Conservation (phyloP, 2,113 vertebrate species). For the Crypturellus undulatus region DNA sequence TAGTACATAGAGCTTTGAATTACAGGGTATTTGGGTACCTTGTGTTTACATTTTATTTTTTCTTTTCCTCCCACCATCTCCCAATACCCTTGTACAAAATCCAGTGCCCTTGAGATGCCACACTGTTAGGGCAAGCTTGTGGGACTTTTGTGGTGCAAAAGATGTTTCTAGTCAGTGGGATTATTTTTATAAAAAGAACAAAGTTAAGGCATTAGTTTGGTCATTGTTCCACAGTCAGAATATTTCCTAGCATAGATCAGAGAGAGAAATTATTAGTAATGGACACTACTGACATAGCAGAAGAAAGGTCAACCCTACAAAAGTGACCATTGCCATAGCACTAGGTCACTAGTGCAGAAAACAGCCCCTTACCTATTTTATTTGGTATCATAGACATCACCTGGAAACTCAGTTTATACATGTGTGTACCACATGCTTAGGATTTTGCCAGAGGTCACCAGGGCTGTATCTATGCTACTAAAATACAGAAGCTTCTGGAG, state of each 20-base stretch:
- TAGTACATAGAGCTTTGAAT: neutral
- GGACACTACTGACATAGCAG: fast-evolving
- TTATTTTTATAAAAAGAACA: neutral
- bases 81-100: neutral
- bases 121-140: fast-evolving
- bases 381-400: neutral
- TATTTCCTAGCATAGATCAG: neutral
- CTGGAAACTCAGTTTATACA: neutral
- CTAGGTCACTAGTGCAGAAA: fast-evolving
- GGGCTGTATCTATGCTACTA: neutral
- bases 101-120: fast-evolving
- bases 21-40: neutral
- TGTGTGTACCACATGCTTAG: fast-evolving
- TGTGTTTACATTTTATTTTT: neutral
- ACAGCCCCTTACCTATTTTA: neutral
- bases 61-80: neutral
- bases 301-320: neutral
- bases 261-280: neutral
- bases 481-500: neutral
- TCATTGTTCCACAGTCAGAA: neutral
- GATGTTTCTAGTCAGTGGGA: too few relatives aligned
- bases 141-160: neutral
- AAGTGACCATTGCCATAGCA: neutral
- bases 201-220: neutral
- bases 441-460: neutral